These are phyloP conservation scores for Takifugu bimaculatus DNA, from an alignment of 2,113 vertebrate genomes.

Conservation along the genomic window DNA sequence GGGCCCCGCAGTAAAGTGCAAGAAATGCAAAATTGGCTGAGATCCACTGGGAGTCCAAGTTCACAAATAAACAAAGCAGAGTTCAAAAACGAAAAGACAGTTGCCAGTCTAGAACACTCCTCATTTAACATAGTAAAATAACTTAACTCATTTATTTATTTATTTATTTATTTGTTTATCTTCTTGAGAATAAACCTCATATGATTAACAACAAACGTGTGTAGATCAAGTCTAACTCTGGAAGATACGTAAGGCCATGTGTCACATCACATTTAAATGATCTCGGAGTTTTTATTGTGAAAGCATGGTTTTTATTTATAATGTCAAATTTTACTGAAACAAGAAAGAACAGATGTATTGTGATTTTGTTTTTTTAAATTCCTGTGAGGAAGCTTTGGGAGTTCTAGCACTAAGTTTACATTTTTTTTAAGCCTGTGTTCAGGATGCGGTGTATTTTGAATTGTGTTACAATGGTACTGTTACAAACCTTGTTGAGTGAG, in stretches of 20 bases:
- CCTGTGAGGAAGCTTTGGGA: not conserved
- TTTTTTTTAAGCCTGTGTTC: not conserved
- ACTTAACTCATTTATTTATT: conserved; percentile 56
- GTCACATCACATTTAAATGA: too few species aligned
- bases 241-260: too few species aligned
- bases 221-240: too few species aligned
- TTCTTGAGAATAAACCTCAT: not conserved
- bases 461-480: not conserved
- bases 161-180: conserved; percentile 44
- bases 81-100: conserved; percentile 84
- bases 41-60: conserved; percentile 84
- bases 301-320: not conserved
- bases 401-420: not conserved
- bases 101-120: conserved; percentile 74
- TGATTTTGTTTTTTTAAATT: not conserved
- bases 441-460: not conserved
- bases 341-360: too few species aligned
- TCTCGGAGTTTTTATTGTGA: too few species aligned
- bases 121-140: conserved; percentile 80
- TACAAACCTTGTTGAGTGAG: too few species aligned
- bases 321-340: not conserved
- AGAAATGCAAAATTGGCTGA: conserved; percentile 88
- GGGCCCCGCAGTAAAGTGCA: conserved; percentile 75
- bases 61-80: conserved; percentile 81
- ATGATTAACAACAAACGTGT: too few species aligned